Percentiles rank a stretch among this genome's conserved stretches.
Evolutionary conservation across 2,888 invertebrate species (phyloP).

Genomic region (Vesta saturnalis): DNA sequence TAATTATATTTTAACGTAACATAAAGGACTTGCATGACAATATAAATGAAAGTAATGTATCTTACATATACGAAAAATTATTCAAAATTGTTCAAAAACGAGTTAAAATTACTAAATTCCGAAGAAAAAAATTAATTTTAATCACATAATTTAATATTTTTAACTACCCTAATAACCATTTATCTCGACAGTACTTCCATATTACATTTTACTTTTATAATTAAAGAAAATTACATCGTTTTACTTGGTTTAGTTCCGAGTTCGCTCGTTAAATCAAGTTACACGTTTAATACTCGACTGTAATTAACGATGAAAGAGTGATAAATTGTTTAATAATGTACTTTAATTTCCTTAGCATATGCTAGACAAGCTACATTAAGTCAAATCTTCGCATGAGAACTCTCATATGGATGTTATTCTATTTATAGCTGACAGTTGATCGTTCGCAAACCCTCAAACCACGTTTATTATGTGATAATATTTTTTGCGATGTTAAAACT

Average conservation of each 20-base stretch:
- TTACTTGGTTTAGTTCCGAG: not conserved
- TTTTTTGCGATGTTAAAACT: too few species aligned
- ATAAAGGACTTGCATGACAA: too few species aligned
- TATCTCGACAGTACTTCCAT: not conserved
- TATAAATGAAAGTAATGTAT: too few species aligned
- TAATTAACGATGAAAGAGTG: not conserved
- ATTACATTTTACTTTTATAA: not conserved
- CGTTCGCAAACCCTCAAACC: too few species aligned
- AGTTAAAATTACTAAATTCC: too few species aligned
- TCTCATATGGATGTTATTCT: too few species aligned
- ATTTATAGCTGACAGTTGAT: not conserved
- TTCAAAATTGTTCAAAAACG: too few species aligned
- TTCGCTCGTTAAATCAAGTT: not conserved
- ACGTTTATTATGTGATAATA: too few species aligned
- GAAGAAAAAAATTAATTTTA: too few species aligned
- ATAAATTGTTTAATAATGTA: not conserved
- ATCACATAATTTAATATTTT: not conserved
- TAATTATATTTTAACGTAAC: too few species aligned
- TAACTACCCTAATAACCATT: not conserved
- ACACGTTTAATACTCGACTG: not conserved
- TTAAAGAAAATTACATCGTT: not conserved
- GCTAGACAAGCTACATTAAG: not conserved
- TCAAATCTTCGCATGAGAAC: not conserved
- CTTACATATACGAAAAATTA: too few species aligned
- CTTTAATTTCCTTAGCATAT: too few species aligned